A percentile compares a stretch with the other conserved stretches of the same genome.
phyloP scores from a whole-genome alignment of 2,888 invertebrate species.

The Orchesellides sinensis region DNA sequence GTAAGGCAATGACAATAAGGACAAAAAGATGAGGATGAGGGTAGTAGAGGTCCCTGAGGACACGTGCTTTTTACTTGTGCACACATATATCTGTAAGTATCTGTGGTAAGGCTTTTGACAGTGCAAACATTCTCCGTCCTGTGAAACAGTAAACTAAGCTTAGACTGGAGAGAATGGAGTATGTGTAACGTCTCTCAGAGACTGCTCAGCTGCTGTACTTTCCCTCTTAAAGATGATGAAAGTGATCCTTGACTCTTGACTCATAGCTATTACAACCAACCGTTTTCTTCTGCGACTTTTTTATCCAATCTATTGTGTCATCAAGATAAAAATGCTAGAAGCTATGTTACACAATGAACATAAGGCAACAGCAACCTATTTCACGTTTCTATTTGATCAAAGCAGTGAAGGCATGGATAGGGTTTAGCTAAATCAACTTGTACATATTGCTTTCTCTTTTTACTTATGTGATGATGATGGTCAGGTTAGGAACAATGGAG shows the following conservation, averaged over 20 bases:
- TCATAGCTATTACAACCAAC: constrained; percentile 11
- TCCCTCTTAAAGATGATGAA: constrained; percentile 50
- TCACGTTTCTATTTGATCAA: constrained; percentile 21
- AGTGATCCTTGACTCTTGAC: constrained; percentile 65
- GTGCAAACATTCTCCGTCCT: constrained; percentile 1
- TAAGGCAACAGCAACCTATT: background rate
- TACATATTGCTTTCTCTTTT: constrained; percentile 9
- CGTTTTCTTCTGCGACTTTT: constrained; percentile 44
- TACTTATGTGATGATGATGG: constrained; percentile 8
- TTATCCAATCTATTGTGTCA: constrained; percentile 51
- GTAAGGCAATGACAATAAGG: constrained; percentile 36
- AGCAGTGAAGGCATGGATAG: too few relatives aligned
- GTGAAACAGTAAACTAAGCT: constrained; percentile 1
- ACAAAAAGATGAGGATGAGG: background rate
- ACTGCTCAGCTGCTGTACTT: constrained; percentile 37
- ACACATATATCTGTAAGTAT: too few relatives aligned
- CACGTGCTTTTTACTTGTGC: constrained; percentile 26
- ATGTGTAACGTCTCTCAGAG: constrained; percentile 6
- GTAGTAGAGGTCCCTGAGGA: constrained; percentile 51
- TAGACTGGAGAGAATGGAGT: background rate
- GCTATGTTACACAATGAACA: constrained; percentile 33
- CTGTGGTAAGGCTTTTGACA: constrained; percentile 22
- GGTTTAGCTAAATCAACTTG: too few relatives aligned
- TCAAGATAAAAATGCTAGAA: constrained; percentile 58
- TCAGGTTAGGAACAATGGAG: constrained; percentile 15